A percentile compares a stretch with the other conserved stretches of the same genome.
Evolutionary conservation across 1,140 invertebrate species (phyloP).

Genomic region (Heliconius eleuchia): DNA sequence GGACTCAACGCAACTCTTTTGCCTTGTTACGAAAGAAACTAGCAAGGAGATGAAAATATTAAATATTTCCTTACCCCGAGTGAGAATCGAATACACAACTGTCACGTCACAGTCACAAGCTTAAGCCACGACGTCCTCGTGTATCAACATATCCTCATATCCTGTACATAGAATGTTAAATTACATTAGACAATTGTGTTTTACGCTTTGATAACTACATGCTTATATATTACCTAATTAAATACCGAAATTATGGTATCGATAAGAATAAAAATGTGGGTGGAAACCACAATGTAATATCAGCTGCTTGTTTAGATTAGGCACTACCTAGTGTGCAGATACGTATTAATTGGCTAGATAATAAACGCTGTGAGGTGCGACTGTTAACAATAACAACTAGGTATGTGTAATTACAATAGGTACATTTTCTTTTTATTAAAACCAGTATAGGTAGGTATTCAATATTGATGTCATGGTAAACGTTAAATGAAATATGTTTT

Average conservation of each 20-base stretch:
- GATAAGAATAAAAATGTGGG: constrained; percentile 41
- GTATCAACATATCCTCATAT: not conserved
- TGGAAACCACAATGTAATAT: constrained; percentile 27
- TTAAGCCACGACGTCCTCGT: too few species aligned
- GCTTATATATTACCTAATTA: constrained; percentile 7
- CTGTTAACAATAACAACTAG: not conserved
- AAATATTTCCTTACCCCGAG: too few species aligned
- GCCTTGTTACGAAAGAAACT: too few species aligned
- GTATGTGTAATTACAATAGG: too few species aligned
- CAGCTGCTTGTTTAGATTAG: constrained; percentile 26
- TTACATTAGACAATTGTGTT: not conserved
- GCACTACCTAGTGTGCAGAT: constrained; percentile 15
- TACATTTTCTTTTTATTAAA: too few species aligned
- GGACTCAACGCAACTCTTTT: too few species aligned
- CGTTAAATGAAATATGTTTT: not conserved
- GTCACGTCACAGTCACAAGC: too few species aligned
- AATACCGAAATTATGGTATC: constrained; percentile 38
- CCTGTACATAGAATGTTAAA: not conserved
- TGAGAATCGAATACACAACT: too few species aligned
- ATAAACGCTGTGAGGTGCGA: not conserved
- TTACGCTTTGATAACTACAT: constrained; percentile 10
- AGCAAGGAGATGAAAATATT: too few species aligned
- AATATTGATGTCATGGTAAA: not conserved
- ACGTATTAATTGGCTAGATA: constrained; percentile 22
- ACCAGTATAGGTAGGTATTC: too few species aligned